phyloP scores from a whole-genome alignment of 2,113 vertebrate species.

The Clarias gariepinus region DNA sequence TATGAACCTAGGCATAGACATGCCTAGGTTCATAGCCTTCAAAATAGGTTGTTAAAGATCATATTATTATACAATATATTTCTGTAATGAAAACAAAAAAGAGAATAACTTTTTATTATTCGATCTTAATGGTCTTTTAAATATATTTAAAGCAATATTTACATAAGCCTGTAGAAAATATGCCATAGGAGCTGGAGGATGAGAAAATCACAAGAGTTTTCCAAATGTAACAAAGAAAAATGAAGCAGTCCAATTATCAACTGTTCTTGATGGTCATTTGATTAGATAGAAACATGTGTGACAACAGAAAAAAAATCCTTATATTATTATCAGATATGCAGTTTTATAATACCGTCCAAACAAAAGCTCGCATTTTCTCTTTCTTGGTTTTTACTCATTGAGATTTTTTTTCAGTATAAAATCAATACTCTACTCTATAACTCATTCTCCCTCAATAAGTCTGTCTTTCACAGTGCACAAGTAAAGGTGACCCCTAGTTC shows the following conservation, averaged over 20 bases:
- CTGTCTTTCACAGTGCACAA: conserved; percentile 36
- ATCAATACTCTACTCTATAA: conserved; percentile 66
- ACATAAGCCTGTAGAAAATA: not conserved
- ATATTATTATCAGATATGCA: not conserved
- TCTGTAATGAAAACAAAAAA: not conserved
- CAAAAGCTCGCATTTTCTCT: conserved; percentile 22
- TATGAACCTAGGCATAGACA: not conserved
- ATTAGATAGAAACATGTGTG: not conserved
- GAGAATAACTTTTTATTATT: not conserved
- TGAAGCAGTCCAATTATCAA: not conserved
- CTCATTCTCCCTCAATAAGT: conserved; percentile 53
- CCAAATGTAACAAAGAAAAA: not conserved
- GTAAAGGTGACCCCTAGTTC: conserved; percentile 51
- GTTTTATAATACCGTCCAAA: not conserved
- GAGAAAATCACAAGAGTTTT: not conserved
- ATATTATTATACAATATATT: not conserved
- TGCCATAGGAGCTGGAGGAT: not conserved
- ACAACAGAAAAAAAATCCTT: too few relatives aligned
- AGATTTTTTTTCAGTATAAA: conserved; percentile 54
- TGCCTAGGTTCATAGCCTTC: too few relatives aligned
- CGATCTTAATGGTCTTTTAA: not conserved
- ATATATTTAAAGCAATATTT: not conserved
- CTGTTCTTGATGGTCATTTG: not conserved
- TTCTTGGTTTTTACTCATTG: conserved; percentile 52
- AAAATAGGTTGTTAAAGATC: not conserved